Base-by-base conservation (phyloP, 2,888 invertebrate species). In the Aphidius colemani region DNA sequence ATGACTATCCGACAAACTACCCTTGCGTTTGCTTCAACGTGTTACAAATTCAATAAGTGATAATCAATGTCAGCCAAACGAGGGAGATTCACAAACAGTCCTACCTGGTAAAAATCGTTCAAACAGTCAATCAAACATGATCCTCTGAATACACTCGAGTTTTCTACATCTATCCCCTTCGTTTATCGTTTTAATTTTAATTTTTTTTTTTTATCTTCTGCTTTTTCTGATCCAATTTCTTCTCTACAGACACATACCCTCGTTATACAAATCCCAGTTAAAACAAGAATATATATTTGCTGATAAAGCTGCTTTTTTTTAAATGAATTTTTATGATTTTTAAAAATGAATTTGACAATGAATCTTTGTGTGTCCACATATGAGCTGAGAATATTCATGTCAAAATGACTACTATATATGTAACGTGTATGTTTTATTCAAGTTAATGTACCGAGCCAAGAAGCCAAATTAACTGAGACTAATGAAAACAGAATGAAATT, bases 401-500 rank as follows among this genome's bases (percentile, higher is more conserved):
- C 7, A 49, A 49, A 13, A 46, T n/a, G 9, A 9, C 46, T n/a
- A 46, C 6, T 11, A 0, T 1, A 49, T 11, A 11, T 49, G n/a
- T 49, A 10, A 49, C 6, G 6, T 49, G 13, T 49, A 45, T 45
- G n/a, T 45, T 45, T 45, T n/a, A 45, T 8, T 45, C 3, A n/a
- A 45, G 39, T 10, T 8, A 9, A 51, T 9, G 39, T 51, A 51
- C 10, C 0, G 30, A 39, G 10, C n/a, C n/a, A 49, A 11, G 7
- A 53, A 46, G 73, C 49, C 58, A 76, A 79, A 81, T 80, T 78
- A 79, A 79, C 74, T 74, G 66, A 75, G 74, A 72, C 13, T 78
- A 80, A 80, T 79, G 79, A 80, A 79, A 80, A 78, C 78, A 75
- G 78, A 80, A 79, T 79, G 80, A 80, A 79, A 80, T 80, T 79